These are phyloP conservation scores for Meriones unguiculatus DNA, from an alignment of 2,113 vertebrate species.

Conservation along the genomic window DNA sequence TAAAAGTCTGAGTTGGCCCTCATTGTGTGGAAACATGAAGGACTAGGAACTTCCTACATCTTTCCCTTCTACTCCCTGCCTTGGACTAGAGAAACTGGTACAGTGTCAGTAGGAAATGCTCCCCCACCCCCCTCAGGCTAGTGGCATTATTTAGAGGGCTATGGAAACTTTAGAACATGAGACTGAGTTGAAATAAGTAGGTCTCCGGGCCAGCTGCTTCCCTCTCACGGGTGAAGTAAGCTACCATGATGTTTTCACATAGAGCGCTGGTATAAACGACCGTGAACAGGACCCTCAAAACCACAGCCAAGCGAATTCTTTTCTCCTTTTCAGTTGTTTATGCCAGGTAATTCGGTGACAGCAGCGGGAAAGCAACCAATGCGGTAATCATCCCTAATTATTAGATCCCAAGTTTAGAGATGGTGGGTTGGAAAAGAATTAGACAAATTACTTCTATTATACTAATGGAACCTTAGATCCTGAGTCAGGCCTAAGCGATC, in stretches of 20 bases:
- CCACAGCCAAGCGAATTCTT: neutral
- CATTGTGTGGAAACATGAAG: neutral
- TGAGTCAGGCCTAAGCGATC: neutral
- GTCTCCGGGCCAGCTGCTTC: neutral
- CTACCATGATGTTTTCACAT: neutral
- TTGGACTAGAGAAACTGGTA: too few species aligned
- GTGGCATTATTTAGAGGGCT: neutral
- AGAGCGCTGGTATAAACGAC: neutral
- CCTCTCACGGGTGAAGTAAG: neutral
- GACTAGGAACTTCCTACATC: neutral
- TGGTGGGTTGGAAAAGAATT: neutral
- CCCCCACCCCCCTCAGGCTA: too few species aligned
- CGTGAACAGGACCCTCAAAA: neutral
- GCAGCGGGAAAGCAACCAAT: neutral
- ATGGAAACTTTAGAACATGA: neutral
- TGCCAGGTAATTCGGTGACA: neutral
- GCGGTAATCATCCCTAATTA: neutral
- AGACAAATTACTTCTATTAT: neutral
- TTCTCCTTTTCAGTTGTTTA: neutral
- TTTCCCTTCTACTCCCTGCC: too few species aligned
- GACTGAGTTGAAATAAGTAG: neutral
- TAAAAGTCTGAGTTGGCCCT: neutral
- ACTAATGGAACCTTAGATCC: neutral
- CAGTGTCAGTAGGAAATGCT: neutral
- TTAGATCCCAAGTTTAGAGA: neutral